Evolutionary conservation across 2,797 vertebrate genomes (phyloP), one percentile per base, ranked within the genome.

Genomic region (Fistularia commersonii): DNA sequence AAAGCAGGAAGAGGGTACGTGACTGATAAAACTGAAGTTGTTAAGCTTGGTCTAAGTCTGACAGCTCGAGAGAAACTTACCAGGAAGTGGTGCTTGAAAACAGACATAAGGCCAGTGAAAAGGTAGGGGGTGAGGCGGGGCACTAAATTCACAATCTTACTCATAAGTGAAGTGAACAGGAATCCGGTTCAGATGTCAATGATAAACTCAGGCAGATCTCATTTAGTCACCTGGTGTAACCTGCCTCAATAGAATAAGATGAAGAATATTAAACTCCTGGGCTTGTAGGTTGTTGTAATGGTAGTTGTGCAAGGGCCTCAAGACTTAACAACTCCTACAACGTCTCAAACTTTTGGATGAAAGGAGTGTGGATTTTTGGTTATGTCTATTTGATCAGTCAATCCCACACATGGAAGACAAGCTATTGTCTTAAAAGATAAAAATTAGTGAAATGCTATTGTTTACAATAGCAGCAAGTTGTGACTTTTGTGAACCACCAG

Each of bases 1-100:
- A 3, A 71, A 85, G 86, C 86, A 91, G 89, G 90, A 91, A 91
- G 81, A 85, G 76, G 67, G 76, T 45, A 74, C 85, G 80, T 37
- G 61, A 77, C 88, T 89, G 90, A 90, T 91, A 89, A 90, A 91
- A 77, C 66, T 72, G 43, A 71, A 89, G 79, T 80, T 81, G 80
- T 47, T 15, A 59, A 74, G 69, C 73, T 68, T 71, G 73, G 60
- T 57, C 62, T 61, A 12, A 10, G 69, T 51, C 55, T 67, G 78
- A 69, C 79, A 69, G 79, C 67, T 80, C 55, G 66, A 76, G 74
- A 64, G 70, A 86, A 87, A 80, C 63, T 72, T 79, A 84, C 76
- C 75, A 84, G 83, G 72, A 88, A 87, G 72, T 42, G 48, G 72
- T 79, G 85, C 84, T 77, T 85, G 78, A 82, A 81, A 57, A 53